Evolutionary conservation across 2,888 invertebrate genomes (phyloP).

Genomic region (Sphaerophoria rueppellii): DNA sequence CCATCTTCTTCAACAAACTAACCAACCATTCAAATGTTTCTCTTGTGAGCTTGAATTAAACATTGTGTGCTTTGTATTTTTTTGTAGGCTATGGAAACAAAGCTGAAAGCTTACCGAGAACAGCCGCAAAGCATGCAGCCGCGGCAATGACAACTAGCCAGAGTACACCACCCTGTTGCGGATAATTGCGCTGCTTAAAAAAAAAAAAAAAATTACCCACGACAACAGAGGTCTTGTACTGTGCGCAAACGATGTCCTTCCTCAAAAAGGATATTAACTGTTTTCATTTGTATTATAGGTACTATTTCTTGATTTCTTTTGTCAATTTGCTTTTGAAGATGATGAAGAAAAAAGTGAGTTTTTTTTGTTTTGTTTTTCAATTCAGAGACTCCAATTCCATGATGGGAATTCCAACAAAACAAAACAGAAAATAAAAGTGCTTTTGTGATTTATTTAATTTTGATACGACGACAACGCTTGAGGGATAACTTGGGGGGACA

Average conservation of each 20-base stretch:
- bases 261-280: constrained; percentile 61
- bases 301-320: constrained; percentile 62
- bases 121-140: constrained; percentile 80
- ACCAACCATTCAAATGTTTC: neutral
- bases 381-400: constrained; percentile 70
- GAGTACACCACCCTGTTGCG: constrained; percentile 73
- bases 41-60: neutral
- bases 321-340: constrained; percentile 52
- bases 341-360: constrained; percentile 35
- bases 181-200: constrained; percentile 74
- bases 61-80: constrained; percentile 33
- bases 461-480: constrained; percentile 38
- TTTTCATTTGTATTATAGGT: constrained; percentile 73
- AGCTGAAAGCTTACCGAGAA: constrained; percentile 82
- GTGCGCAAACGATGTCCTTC: constrained; percentile 48
- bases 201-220: constrained; percentile 36
- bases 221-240: constrained; percentile 72
- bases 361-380: no score
- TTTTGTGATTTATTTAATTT: constrained; percentile 70
- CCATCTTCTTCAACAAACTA: constrained; percentile 38
- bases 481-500: constrained; percentile 26
- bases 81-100: constrained; percentile 82
- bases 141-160: constrained; percentile 80
- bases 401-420: constrained; percentile 55
- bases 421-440: constrained; percentile 49